Evolutionary conservation across 2,113 vertebrate genomes (phyloP).

Genomic region (Platichthys flesus): DNA sequence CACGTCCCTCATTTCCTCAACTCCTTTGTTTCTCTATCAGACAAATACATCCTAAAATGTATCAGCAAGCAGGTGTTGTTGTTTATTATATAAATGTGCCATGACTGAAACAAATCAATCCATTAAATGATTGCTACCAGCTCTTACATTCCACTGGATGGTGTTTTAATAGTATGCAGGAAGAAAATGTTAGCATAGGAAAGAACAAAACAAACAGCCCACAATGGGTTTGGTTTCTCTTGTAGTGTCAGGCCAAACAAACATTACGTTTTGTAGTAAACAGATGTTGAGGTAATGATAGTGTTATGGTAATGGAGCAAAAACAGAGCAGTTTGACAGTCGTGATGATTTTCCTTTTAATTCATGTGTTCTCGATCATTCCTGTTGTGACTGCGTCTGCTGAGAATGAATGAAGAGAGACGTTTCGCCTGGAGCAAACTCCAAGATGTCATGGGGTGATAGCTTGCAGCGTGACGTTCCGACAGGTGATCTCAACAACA

Average conservation of each 20-base stretch:
- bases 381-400: background rate
- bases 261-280: background rate
- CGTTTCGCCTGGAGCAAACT: background rate
- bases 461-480: background rate
- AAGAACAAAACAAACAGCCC: background rate
- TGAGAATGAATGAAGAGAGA: background rate
- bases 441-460: background rate
- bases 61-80: conserved; percentile 60
- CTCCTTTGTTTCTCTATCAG: conserved; percentile 31
- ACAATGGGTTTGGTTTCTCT: background rate
- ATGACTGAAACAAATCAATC: conserved; percentile 26
- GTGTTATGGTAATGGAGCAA: background rate
- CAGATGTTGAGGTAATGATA: background rate
- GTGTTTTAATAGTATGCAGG: conserved; percentile 8
- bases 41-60: conserved; percentile 54
- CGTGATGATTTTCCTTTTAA: background rate
- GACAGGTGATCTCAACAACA: background rate
- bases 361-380: background rate
- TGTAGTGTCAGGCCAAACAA: background rate
- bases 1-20: conserved; percentile 28
- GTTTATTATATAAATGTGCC: conserved; percentile 45
- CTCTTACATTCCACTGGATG: conserved; percentile 19
- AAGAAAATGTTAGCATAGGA: background rate
- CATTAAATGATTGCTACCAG: conserved; percentile 27
- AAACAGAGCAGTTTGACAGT: background rate